These are phyloP conservation scores for Athalia rosae DNA, from an alignment of 2,888 invertebrate genomes.

Conservation along the genomic window DNA sequence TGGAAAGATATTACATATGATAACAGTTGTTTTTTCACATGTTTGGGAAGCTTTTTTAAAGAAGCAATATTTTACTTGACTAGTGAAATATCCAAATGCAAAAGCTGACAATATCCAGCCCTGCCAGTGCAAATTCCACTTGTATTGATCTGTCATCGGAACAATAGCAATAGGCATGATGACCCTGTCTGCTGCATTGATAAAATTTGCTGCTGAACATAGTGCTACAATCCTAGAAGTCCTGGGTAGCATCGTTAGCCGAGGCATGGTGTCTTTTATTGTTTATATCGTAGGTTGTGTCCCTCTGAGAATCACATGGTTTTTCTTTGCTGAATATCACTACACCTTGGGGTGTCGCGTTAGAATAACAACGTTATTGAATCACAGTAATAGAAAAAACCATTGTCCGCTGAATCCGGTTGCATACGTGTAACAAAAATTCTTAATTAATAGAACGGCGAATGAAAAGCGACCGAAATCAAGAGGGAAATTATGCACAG, in stretches of 20 bases:
- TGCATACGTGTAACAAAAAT: background rate
- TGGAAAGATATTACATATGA: slow-evolving; percentile 55
- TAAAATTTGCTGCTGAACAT: slow-evolving; percentile 84
- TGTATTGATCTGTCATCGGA: slow-evolving; percentile 82
- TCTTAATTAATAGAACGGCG: background rate
- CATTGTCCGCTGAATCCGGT: background rate
- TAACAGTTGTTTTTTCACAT: background rate
- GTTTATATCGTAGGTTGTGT: background rate
- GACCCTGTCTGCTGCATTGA: slow-evolving; percentile 85
- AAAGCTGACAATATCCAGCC: slow-evolving; percentile 86
- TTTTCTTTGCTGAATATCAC: too few species aligned
- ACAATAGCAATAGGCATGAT: slow-evolving; percentile 87
- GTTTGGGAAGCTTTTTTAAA: background rate
- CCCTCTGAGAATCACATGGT: background rate
- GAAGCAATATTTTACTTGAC: slow-evolving; percentile 76
- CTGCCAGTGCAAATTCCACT: slow-evolving; percentile 83
- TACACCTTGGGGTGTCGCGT: background rate
- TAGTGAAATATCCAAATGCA: slow-evolving; percentile 85
- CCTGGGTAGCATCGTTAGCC: slow-evolving; percentile 75
- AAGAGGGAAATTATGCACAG: background rate
- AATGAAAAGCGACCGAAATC: background rate
- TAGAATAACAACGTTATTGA: background rate
- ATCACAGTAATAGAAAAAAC: background rate
- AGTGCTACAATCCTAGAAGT: slow-evolving; percentile 79
- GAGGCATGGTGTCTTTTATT: slow-evolving; percentile 68